phyloP scores from a whole-genome alignment of 1,140 invertebrate species.

The Drosophila repletoides region DNA sequence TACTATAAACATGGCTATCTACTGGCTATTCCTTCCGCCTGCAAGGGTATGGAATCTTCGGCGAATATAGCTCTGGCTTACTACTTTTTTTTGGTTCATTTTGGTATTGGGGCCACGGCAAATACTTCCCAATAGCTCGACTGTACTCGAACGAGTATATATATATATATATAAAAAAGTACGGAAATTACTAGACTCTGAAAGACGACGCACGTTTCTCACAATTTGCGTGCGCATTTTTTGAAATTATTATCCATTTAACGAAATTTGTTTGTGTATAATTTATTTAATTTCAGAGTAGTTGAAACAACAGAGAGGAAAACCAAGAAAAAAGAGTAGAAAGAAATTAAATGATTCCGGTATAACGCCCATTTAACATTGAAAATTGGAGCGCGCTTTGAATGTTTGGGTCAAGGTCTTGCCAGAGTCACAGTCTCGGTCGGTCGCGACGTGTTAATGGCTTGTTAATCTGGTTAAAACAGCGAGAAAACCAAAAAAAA shows the following conservation, averaged over 20 bases:
- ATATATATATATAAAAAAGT: conserved; percentile 33
- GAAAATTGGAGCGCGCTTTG: conserved; percentile 2
- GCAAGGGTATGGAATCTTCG: no score
- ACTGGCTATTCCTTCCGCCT: no score
- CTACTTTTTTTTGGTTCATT: conserved; percentile 18
- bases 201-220: conserved; percentile 26
- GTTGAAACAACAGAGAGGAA: conserved; percentile 23
- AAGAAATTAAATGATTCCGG: conserved; percentile 1
- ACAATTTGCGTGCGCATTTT: conserved; percentile 21
- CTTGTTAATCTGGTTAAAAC: conserved; percentile 49
- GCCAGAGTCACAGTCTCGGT: conserved; percentile 8
- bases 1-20: no score
- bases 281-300: not conserved
- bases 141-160: no score
- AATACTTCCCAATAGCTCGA: conserved; percentile 17
- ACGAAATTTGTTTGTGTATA: conserved; percentile 1
- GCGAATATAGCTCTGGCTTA: no score
- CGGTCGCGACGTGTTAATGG: conserved; percentile 55
- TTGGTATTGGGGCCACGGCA: conserved; percentile 29
- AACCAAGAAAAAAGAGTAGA: not conserved
- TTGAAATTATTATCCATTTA: conserved; percentile 13
- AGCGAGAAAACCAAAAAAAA: conserved; percentile 4
- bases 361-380: conserved; percentile 29
- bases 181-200: conserved; percentile 30
- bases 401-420: conserved; percentile 56